Evolutionary conservation across 2,113 vertebrate genomes (phyloP).

Genomic region (Ammospiza nelsoni): DNA sequence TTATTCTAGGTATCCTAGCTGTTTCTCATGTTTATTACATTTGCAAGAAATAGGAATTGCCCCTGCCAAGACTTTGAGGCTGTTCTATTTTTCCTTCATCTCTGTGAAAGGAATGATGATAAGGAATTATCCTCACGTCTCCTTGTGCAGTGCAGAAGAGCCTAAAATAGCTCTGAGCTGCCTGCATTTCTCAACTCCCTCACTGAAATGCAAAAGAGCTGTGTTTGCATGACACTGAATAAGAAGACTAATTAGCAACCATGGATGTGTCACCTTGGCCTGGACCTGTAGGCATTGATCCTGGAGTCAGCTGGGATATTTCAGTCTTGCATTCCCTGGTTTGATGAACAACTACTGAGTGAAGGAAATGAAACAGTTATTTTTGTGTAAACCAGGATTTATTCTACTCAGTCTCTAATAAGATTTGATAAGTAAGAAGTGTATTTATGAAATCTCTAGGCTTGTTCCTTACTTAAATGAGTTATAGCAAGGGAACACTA

Average conservation of each 20-base stretch:
- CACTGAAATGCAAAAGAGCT: background rate
- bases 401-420: slow-evolving; percentile 14
- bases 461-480: background rate
- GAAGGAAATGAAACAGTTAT: background rate
- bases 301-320: background rate
- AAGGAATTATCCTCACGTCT: background rate
- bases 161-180: background rate
- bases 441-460: slow-evolving; percentile 29
- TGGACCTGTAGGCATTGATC: background rate
- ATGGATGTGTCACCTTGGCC: background rate
- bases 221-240: background rate
- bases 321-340: background rate
- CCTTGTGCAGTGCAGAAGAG: background rate
- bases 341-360: background rate
- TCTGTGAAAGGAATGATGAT: background rate
- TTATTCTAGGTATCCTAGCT: background rate
- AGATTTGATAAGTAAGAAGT: slow-evolving; percentile 39
- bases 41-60: background rate
- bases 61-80: background rate
- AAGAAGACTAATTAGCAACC: background rate
- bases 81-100: background rate
- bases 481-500: background rate
- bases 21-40: background rate
- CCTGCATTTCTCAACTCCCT: background rate
- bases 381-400: slow-evolving; percentile 24